A percentile compares a stretch with the other conserved stretches of the same genome.
Evolutionary conservation across 1,140 invertebrate species (phyloP).

Genomic region (Psix sp.): DNA sequence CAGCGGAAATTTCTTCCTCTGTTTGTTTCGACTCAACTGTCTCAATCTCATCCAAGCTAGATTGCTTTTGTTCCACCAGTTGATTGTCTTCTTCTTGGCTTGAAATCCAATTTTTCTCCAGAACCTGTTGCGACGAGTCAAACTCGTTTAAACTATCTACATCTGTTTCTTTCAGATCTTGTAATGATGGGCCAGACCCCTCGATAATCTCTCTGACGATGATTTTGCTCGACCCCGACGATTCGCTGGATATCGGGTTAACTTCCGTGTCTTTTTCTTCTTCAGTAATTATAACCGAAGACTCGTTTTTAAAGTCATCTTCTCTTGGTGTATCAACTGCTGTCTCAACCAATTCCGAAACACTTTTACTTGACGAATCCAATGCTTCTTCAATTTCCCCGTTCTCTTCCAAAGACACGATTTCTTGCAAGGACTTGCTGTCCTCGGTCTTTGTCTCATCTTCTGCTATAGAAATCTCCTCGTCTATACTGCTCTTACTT

Average conservation of each 20-base stretch:
- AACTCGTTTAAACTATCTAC: slow-evolving; percentile 45
- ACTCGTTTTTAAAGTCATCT: slow-evolving; percentile 35
- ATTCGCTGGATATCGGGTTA: background rate
- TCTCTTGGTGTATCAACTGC: slow-evolving; percentile 42
- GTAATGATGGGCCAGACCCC: slow-evolving; percentile 26
- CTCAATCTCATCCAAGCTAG: slow-evolving; percentile 23
- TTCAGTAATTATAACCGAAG: slow-evolving; percentile 15
- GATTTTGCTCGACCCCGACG: slow-evolving; percentile 1
- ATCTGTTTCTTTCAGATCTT: slow-evolving; percentile 52
- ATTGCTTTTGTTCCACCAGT: slow-evolving; percentile 18
- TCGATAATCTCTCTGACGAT: slow-evolving; percentile 40
- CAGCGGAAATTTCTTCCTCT: slow-evolving; percentile 20
- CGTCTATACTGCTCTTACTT: slow-evolving; percentile 45
- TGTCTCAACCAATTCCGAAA: slow-evolving; percentile 51
- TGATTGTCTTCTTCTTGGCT: slow-evolving; percentile 54
- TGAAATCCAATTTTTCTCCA: slow-evolving; percentile 58
- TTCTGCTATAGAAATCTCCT: slow-evolving; percentile 10
- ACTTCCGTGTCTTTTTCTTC: slow-evolving; percentile 3
- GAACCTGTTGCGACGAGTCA: slow-evolving; percentile 23
- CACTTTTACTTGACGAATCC: slow-evolving; percentile 19
- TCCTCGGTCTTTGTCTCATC: slow-evolving; percentile 8
- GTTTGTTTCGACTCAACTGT: slow-evolving; percentile 12
- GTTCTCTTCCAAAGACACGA: slow-evolving; percentile 22
- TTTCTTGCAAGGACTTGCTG: slow-evolving; percentile 27
- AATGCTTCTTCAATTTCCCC: slow-evolving; percentile 15